These are phyloP conservation scores for Nerophis lumbriciformis DNA, from an alignment of 2,113 vertebrate species.

Conservation along the genomic window DNA sequence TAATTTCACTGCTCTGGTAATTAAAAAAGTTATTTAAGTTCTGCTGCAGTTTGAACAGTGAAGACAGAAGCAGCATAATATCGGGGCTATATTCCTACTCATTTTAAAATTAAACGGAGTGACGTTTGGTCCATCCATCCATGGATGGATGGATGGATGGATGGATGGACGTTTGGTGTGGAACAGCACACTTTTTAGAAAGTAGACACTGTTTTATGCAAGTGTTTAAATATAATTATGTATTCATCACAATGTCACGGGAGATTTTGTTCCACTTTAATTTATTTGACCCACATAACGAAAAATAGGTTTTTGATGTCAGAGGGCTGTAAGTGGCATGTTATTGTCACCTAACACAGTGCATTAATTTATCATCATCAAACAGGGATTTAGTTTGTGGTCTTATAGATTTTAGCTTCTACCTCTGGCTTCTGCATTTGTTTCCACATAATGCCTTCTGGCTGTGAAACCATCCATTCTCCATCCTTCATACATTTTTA, in stretches of 20 bases:
- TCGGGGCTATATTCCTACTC: not conserved
- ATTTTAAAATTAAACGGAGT: not conserved
- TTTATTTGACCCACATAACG: no score
- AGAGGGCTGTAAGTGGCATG: not conserved
- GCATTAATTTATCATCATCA: not conserved
- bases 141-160: no score
- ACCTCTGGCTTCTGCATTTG: not conserved
- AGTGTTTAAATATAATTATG: no score
- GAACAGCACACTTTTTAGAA: no score
- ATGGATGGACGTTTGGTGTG: not conserved
- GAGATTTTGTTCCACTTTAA: no score
- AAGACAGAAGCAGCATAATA: not conserved
- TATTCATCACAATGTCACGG: no score
- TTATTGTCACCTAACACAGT: not conserved
- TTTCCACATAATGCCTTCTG: not conserved
- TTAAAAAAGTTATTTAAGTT: slow-evolving; percentile 52
- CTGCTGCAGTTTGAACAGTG: not conserved
- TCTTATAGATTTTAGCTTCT: not conserved
- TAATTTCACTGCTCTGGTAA: slow-evolving; percentile 54
- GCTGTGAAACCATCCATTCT: not conserved
- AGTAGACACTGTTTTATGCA: no score
- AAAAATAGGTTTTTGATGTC: no score
- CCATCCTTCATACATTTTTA: not conserved
- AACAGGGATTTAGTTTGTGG: not conserved
- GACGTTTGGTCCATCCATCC: not conserved